Base-by-base conservation (phyloP, 2,888 invertebrate genomes). In the Psococerastis gibbosa region DNA sequence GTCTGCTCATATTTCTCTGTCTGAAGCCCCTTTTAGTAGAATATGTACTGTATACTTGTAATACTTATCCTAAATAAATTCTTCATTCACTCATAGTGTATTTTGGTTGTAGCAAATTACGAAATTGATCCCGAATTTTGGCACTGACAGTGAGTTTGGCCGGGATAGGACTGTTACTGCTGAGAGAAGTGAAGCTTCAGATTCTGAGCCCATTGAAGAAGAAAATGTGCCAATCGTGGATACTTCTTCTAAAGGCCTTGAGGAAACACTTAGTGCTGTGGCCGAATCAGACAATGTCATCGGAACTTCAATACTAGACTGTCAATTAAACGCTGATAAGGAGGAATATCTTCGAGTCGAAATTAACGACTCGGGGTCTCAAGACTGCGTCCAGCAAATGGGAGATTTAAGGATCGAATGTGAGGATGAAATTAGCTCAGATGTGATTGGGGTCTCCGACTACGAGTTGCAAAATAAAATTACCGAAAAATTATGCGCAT, bases 51-150 rank as follows among this genome's bases (percentile, higher is more conserved):
- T n/a, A n/a, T n/a, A n/a, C n/a, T n/a, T n/a, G n/a, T n/a, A n/a
- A n/a, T n/a, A n/a, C n/a, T n/a, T n/a, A n/a, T n/a, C n/a, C n/a
- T n/a, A n/a, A n/a, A n/a, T n/a, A n/a, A n/a, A n/a, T n/a, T 18
- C 5, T 15, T 43, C 2, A 11, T 43, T 35, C 16, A 1, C 20
- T 42, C 13, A 35, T 17, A 20, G 17, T 22, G 17, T 44, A 15
- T 18, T 44, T 17, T 31, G 15, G 45, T 42, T 11, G 43, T 65
- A 65, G 46, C 65, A 65, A 43, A 68, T 71, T 16, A 66, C 66
- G 22, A 64, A 66, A 43, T 61, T 76, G 50, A 69, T 75, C 44
- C 73, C 71, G 17, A 68, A 71, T 57, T 75, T 76, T 59, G 71
- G 73, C 48, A 64, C 70, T 17, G 69, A 72, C 38, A 52, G 67